Base-by-base conservation (phyloP, 1,140 invertebrate species). In the Dreissena polymorpha region DNA sequence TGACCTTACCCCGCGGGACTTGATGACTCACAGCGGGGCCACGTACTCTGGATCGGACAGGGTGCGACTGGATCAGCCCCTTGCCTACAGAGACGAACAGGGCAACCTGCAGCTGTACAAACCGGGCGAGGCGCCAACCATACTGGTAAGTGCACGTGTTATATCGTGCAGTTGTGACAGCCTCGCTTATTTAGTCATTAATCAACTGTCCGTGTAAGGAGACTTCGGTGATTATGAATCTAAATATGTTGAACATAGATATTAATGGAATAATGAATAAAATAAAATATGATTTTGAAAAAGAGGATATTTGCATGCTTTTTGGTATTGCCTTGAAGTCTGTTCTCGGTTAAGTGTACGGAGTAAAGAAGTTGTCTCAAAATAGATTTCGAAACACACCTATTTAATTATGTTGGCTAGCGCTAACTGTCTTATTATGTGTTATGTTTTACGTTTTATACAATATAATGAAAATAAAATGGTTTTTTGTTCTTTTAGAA, bases 71-170 rank as follows among this genome's bases (percentile, higher is more conserved):
- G 57, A 18, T 12, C 16, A 57, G 0, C 55, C 55, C 13, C 0
- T 72, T 29, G 57, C 53, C 14, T 80, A 70, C 67, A 51, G 76
- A 51, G 69, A 80, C 64, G 65, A 72, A 29, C 55, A 72, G 65
- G 69, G 53, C 0, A 80, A 25, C 16, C 70, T 72, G 10, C 65
- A 64, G n/a, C 6, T 72, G n/a, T 80, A 80, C 25, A 60, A 65
- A 13, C 63, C 65, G 50, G 78, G 78, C 13, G 23, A 63, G 49
- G 78, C 27, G 6, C 78, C 78, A 18, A 71, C 55, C 53, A 49
- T 50, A 6, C 72, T 29, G 55, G 69, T 50, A 21, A 55, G 57
- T 60, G 39, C 57, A 2, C 57, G 57, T 60, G 16, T n/a, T 23
- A 60, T 23, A 3, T 60, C 10, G 18, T 68, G 16, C 25, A 39